These are phyloP conservation scores for Hemistola chrysoprasaria DNA, from an alignment of 2,888 invertebrate species.

Conservation along the genomic window DNA sequence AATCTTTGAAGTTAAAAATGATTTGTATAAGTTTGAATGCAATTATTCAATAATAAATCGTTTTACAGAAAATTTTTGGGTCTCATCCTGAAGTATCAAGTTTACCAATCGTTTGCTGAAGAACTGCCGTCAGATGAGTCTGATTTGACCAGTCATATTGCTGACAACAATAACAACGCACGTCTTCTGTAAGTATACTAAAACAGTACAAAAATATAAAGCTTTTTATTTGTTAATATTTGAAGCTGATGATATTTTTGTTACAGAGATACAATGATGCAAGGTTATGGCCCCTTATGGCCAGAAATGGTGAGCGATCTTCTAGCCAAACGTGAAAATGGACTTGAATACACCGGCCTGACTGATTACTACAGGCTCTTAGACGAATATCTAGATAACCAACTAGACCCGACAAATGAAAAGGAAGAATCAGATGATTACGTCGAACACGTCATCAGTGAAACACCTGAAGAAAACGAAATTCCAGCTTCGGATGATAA, in stretches of 20 bases:
- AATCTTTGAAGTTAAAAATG: too few relatives aligned
- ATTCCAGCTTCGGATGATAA: constrained; percentile 39
- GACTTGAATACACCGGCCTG: constrained; percentile 72
- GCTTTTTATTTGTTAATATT: background rate
- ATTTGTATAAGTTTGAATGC: too few relatives aligned
- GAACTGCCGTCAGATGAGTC: constrained; percentile 68
- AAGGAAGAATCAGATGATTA: constrained; percentile 55
- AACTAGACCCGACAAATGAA: constrained; percentile 58
- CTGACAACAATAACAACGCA: constrained; percentile 60
- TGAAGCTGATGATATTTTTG: constrained; percentile 4
- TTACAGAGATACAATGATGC: constrained; percentile 69
- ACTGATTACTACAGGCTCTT: constrained; percentile 80
- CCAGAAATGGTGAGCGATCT: constrained; percentile 73
- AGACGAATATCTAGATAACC: constrained; percentile 77
- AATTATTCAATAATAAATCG: too few relatives aligned
- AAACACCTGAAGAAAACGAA: constrained; percentile 52
- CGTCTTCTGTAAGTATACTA: constrained; percentile 62
- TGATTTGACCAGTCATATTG: constrained; percentile 66
- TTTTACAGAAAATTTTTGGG: constrained; percentile 79
- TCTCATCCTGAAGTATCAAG: constrained; percentile 80
- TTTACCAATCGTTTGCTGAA: constrained; percentile 75
- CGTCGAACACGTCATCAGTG: constrained; percentile 49
- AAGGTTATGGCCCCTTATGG: constrained; percentile 71
- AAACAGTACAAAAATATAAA: too few relatives aligned
- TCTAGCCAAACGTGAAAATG: constrained; percentile 69